phyloP scores from a whole-genome alignment of 2,797 vertebrate species.

The Perodicticus potto region DNA sequence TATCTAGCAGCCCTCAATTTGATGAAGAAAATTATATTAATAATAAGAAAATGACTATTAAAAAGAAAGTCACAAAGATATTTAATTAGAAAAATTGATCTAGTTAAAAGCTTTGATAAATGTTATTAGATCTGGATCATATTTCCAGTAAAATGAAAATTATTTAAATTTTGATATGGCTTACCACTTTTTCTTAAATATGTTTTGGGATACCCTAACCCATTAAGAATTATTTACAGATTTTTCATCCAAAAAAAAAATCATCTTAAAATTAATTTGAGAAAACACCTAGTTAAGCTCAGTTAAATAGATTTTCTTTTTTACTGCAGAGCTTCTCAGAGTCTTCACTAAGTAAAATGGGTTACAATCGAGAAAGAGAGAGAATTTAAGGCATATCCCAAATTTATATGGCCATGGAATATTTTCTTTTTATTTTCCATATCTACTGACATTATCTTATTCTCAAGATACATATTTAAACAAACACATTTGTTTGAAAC shows the following conservation, averaged over 20 bases:
- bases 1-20: neutral
- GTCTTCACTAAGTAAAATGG: neutral
- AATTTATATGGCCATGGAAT: neutral
- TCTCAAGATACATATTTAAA: neutral
- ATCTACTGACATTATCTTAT: neutral
- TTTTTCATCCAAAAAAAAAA: neutral
- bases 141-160: slow-evolving; percentile 9
- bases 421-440: neutral
- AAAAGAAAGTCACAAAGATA: neutral
- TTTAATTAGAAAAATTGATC: neutral
- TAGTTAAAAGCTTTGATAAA: neutral
- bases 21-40: neutral
- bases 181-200: neutral
- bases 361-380: neutral
- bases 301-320: neutral
- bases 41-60: neutral
- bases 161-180: neutral
- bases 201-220: neutral
- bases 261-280: slow-evolving; percentile 7
- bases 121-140: neutral
- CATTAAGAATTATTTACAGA: slow-evolving; percentile 4
- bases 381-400: neutral
- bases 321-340: neutral
- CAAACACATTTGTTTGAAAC: neutral
- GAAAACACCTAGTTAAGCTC: neutral